Percentiles rank a stretch among this genome's conserved stretches.
Conservation (phyloP, 2,113 vertebrate genomes). For the Notiomystis cincta region DNA sequence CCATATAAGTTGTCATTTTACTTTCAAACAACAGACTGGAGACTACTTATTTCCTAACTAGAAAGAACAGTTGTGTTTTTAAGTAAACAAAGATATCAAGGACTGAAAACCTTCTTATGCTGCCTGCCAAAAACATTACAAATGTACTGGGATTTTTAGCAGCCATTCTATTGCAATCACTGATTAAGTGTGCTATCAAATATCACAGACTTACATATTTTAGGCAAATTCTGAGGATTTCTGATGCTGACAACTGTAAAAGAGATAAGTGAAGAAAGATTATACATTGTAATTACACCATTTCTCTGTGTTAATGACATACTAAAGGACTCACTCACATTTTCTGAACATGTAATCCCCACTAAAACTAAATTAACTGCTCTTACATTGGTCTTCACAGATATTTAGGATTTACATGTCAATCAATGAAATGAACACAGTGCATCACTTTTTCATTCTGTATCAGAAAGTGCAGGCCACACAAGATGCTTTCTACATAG, state of each 20-base stretch:
- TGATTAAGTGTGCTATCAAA: background rate
- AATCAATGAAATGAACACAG: background rate
- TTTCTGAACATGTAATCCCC: background rate
- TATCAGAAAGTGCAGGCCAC: background rate
- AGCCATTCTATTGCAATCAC: background rate
- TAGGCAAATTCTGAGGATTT: background rate
- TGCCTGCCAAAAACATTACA: background rate
- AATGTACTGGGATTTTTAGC: background rate
- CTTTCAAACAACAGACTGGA: background rate
- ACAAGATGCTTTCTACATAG: rapidly evolving
- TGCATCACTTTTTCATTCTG: rapidly evolving
- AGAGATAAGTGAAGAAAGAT: background rate
- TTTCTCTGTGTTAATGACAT: background rate
- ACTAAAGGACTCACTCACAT: background rate
- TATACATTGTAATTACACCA: background rate
- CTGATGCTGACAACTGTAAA: background rate
- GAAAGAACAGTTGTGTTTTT: background rate
- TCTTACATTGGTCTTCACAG: background rate
- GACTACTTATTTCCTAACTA: background rate
- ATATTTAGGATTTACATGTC: background rate
- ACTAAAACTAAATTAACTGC: background rate
- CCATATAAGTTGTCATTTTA: background rate
- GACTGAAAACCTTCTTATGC: background rate
- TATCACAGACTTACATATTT: background rate
- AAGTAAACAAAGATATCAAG: slow-evolving; percentile 7